Percentiles rank a stretch among this genome's conserved stretches.
phyloP scores from a whole-genome alignment of 2,888 invertebrate species.

The Magallana nippona region DNA sequence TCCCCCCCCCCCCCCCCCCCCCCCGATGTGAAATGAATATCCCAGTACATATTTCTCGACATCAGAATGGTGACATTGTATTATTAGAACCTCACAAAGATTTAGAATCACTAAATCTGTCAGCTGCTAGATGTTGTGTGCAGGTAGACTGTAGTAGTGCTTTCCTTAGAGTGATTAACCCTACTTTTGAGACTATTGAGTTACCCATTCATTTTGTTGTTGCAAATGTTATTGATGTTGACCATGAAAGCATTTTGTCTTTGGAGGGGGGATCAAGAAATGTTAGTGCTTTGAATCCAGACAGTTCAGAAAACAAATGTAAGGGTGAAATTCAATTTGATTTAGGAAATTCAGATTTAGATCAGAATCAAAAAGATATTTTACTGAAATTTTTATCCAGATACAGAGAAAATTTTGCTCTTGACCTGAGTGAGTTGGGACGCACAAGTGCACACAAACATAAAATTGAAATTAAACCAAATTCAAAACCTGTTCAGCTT shows the following conservation, averaged over 20 bases:
- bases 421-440: slow-evolving; percentile 30
- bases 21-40: slow-evolving; percentile 30
- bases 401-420: slow-evolving; percentile 27
- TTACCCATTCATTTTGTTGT: neutral
- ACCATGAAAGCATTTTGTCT: neutral
- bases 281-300: neutral
- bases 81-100: slow-evolving; percentile 23
- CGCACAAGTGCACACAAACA: slow-evolving; percentile 43
- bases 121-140: slow-evolving; percentile 28
- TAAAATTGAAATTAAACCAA: slow-evolving; percentile 44
- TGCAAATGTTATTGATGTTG: neutral
- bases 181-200: neutral
- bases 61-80: slow-evolving; percentile 13
- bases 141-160: neutral
- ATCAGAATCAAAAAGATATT: neutral
- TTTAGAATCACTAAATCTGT: neutral
- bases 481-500: slow-evolving; percentile 37
- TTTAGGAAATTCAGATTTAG: slow-evolving; percentile 4
- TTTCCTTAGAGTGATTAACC: slow-evolving; percentile 10
- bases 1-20: too few relatives aligned
- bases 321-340: slow-evolving; percentile 8
- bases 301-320: neutral
- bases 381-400: slow-evolving; percentile 14
- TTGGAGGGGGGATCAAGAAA: neutral
- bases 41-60: neutral